phyloP scores from a whole-genome alignment of 2,888 invertebrate genomes.

The Cephus spinipes region DNA sequence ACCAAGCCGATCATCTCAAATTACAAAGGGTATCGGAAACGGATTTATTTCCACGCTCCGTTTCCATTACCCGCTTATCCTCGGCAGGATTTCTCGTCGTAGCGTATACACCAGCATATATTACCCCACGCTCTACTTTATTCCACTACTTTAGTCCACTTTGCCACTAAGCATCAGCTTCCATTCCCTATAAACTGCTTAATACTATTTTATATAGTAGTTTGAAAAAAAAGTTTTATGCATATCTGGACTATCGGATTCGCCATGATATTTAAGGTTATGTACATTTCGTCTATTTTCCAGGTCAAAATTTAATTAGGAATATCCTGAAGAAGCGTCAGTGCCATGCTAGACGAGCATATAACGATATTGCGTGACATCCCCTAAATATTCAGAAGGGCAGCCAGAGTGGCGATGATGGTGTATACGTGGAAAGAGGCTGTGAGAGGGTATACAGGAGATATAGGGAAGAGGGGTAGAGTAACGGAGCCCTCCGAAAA shows the following conservation, averaged over 20 bases:
- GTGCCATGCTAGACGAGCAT: constrained; percentile 37
- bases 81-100: background rate
- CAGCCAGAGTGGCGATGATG: constrained; percentile 29
- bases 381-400: constrained; percentile 63
- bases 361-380: constrained; percentile 66
- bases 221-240: constrained; percentile 35
- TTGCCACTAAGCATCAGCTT: constrained; percentile 1
- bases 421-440: constrained; percentile 12
- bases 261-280: background rate
- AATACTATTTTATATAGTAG: constrained; percentile 26
- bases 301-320: background rate
- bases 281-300: background rate
- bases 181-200: background rate
- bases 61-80: constrained; percentile 16
- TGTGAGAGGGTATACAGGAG: constrained; percentile 6
- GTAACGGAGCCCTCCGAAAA: constrained; percentile 51
- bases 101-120: background rate
- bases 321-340: background rate
- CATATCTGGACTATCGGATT: background rate
- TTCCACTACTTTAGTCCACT: background rate
- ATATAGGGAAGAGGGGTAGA: constrained; percentile 5
- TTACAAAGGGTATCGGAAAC: constrained; percentile 66
- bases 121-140: background rate
- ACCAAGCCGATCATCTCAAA: constrained; percentile 65
- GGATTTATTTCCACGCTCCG: constrained; percentile 56